phyloP scores from a whole-genome alignment of 2,113 vertebrate genomes.

The Campylorhamphus procurvoides region DNA sequence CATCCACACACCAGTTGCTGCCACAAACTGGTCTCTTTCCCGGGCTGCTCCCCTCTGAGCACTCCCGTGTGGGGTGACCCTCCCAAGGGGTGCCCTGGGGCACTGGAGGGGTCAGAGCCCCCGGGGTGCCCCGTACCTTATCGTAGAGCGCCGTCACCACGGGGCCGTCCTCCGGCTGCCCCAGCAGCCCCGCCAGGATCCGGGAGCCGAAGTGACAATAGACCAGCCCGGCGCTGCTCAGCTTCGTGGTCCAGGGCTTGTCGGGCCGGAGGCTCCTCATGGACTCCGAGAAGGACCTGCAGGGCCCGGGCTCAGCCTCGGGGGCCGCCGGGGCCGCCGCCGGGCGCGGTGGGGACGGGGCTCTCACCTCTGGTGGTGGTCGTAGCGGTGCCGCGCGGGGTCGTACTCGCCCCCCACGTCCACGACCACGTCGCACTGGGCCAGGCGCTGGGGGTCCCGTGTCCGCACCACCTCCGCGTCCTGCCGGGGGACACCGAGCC shows the following conservation, averaged over 20 bases:
- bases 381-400: slow-evolving; percentile 86
- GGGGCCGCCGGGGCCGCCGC: accelerated
- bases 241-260: slow-evolving; percentile 91
- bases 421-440: slow-evolving; percentile 87
- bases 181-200: slow-evolving; percentile 81
- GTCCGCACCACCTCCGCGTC: slow-evolving; percentile 89
- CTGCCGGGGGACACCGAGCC: slow-evolving; percentile 43
- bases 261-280: slow-evolving; percentile 86
- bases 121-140: slow-evolving; percentile 75
- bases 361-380: slow-evolving; percentile 93
- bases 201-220: slow-evolving; percentile 89
- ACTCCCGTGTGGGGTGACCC: neutral
- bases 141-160: slow-evolving; percentile 83
- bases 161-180: slow-evolving; percentile 74
- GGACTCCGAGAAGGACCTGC: slow-evolving; percentile 84
- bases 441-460: slow-evolving; percentile 81
- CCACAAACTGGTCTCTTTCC: neutral
- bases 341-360: accelerated
- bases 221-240: slow-evolving; percentile 93
- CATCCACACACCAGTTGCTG: neutral
- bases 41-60: accelerated
- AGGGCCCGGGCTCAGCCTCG: neutral
- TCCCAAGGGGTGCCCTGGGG: neutral
- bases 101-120: accelerated
- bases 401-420: slow-evolving; percentile 94